A percentile compares a stretch with the other conserved stretches of the same genome.
Conservation (phyloP, 2,113 vertebrate genomes). For the Callorhinus ursinus region DNA sequence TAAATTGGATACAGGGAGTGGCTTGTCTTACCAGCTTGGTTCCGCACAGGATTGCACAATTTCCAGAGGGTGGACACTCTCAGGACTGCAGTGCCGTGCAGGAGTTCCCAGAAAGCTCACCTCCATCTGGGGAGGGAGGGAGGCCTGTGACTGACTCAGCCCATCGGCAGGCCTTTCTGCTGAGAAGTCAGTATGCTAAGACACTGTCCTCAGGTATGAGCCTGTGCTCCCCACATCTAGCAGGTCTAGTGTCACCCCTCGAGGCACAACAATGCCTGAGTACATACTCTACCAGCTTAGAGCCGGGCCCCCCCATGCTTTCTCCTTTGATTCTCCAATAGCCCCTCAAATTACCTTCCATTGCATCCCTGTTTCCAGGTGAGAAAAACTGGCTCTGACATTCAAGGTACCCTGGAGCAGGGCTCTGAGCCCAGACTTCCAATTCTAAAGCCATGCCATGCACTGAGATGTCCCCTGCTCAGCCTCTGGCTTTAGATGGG, state of each 20-base stretch:
- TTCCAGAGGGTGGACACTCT: neutral
- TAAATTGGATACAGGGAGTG: neutral
- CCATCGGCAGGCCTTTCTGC: neutral
- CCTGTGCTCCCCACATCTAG: neutral
- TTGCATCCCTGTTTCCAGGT: neutral
- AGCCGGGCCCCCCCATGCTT: neutral
- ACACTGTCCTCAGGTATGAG: neutral
- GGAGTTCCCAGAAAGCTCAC: neutral
- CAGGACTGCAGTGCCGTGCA: neutral
- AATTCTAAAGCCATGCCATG: neutral
- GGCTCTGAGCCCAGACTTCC: neutral
- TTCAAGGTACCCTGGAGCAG: neutral
- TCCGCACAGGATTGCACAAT: no score
- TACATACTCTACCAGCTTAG: neutral
- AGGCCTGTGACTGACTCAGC: fast-evolving
- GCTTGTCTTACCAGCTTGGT: neutral
- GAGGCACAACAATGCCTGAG: neutral
- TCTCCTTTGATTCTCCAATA: neutral
- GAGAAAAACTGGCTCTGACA: neutral
- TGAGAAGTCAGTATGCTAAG: neutral
- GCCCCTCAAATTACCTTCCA: neutral
- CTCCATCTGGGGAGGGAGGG: neutral
- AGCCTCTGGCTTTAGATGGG: neutral
- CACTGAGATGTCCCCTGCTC: neutral
- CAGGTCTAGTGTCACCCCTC: neutral